Base-by-base conservation (phyloP, 2,797 vertebrate genomes). In the Hippocampus kuda region DNA sequence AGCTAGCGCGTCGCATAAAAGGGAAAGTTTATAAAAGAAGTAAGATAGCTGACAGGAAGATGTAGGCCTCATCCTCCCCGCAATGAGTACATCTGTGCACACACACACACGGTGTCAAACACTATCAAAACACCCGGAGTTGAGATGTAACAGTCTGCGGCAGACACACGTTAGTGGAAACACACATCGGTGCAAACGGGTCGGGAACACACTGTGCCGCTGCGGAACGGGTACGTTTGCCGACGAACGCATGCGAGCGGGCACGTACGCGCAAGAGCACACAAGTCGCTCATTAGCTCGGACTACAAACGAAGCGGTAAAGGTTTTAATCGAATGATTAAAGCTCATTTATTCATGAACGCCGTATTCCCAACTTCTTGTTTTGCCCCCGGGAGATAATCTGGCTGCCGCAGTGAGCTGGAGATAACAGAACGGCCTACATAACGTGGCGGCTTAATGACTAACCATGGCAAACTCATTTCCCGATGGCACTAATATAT, bases 1-100 rank as follows among this genome's bases (percentile, higher is more conserved):
- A 48, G 48, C 16, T 70, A 67, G 13, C n/a, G 56, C 11, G 7
- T 60, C 7, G 22, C 41, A 65, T 65, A 48, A 26, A 65, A 65
- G 18, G 51, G 12, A 48, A 65, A 46, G 5, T 20, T 48, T 71
- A 70, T 7, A 49, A 46, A 41, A 70, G 68, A 64, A 9, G 76
- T 46, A 82, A 82, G 77, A 76, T 84, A 84, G 83, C 85, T 88
- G 85, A 86, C 84, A 86, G 82, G 84, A 89, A 89, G 82, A 75
- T 68, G 44, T 72, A 77, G 53, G 64, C 72, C 57, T 75, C 59
- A 48, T 68, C 70, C 66, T 18, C 56, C 18, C 66, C 34, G 27
- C 72, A 48, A 60, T 49, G 75, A 70, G 65, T 77, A 81, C 82
- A 87, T 79, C 78, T 86, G 82, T 80, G 80, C 30, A 26, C 51